Percentiles rank a stretch among this genome's conserved stretches.
phyloP scores from a whole-genome alignment of 2,888 invertebrate species.

The Lithophane semibrunnea region DNA sequence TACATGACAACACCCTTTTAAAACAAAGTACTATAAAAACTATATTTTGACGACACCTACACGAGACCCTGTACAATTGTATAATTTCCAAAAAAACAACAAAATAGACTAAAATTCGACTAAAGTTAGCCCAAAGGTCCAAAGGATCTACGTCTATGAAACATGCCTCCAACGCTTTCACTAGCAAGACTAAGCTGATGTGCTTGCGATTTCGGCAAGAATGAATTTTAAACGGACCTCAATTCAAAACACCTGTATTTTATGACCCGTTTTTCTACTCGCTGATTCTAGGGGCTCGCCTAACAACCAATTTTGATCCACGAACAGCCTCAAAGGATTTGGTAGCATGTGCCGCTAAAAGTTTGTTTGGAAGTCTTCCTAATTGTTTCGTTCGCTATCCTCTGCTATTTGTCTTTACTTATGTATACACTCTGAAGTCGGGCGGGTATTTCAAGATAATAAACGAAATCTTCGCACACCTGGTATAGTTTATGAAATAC shows the following conservation, averaged over 20 bases:
- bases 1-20: no score
- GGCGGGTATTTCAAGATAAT: slow-evolving; percentile 2
- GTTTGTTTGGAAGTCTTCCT: slow-evolving; percentile 35
- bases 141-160: neutral
- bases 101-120: neutral
- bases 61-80: neutral
- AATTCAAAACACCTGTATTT: neutral
- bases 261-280: neutral
- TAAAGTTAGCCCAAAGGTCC: neutral
- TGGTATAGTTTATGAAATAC: slow-evolving; percentile 11
- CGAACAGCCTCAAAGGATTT: slow-evolving; percentile 35
- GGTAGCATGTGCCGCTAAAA: slow-evolving; percentile 46
- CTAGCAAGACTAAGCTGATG: no score
- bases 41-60: no score
- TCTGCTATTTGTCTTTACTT: slow-evolving; percentile 30
- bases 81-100: neutral
- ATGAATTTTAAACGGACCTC: neutral
- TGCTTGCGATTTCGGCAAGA: neutral
- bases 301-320: slow-evolving; percentile 29
- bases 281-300: neutral
- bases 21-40: no score
- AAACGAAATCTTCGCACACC: neutral
- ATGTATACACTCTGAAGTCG: slow-evolving; percentile 6
- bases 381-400: slow-evolving; percentile 46
- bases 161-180: no score